Evolutionary conservation across 2,797 vertebrate species (phyloP).

Genomic region (Gobio occitaniae): DNA sequence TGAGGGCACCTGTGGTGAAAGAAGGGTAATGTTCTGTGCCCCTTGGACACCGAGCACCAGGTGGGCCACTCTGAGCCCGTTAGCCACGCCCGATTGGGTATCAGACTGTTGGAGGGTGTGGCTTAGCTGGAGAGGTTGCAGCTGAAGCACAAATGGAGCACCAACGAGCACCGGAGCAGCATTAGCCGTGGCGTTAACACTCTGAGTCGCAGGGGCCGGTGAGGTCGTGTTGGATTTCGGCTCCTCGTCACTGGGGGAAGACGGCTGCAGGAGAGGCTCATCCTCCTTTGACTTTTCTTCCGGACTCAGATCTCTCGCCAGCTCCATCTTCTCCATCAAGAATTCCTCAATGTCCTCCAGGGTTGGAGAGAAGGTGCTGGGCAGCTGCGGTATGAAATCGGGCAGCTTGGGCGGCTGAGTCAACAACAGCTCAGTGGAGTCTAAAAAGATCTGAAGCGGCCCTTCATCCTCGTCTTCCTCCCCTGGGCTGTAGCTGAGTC

Average conservation of each 20-base stretch:
- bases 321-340: slow-evolving; percentile 84
- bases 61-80: slow-evolving; percentile 75
- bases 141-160: slow-evolving; percentile 75
- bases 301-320: slow-evolving; percentile 68
- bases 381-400: slow-evolving; percentile 76
- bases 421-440: slow-evolving; percentile 53
- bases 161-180: slow-evolving; percentile 70
- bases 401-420: slow-evolving; percentile 73
- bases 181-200: slow-evolving; percentile 19
- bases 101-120: slow-evolving; percentile 64
- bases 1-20: slow-evolving; percentile 72
- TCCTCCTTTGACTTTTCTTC: slow-evolving; percentile 63
- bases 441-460: slow-evolving; percentile 61
- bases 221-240: slow-evolving; percentile 36
- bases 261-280: background rate
- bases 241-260: slow-evolving; percentile 42
- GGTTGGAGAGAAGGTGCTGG: slow-evolving; percentile 83
- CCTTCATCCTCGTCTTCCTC: slow-evolving; percentile 72
- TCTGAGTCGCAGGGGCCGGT: slow-evolving; percentile 24
- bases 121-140: slow-evolving; percentile 75
- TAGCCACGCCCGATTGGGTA: slow-evolving; percentile 62
- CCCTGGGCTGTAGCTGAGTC: slow-evolving; percentile 61
- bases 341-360: slow-evolving; percentile 92
- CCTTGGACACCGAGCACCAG: slow-evolving; percentile 79
- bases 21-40: slow-evolving; percentile 75